These are phyloP conservation scores for Gadopsis bispinosus DNA, from an alignment of 2,797 vertebrate species.

Conservation along the genomic window DNA sequence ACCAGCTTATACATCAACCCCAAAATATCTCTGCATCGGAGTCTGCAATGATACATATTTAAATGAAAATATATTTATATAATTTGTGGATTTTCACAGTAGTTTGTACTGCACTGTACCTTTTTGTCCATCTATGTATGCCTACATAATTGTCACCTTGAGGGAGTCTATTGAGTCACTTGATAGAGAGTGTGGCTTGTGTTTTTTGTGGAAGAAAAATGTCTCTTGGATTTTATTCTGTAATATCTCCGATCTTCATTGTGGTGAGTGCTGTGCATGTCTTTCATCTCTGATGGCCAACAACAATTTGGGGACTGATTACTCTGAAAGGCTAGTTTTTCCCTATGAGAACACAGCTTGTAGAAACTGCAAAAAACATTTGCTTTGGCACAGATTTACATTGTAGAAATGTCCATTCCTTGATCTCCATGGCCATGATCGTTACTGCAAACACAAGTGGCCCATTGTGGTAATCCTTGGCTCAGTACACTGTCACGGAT, in stretches of 20 bases:
- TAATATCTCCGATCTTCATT: constrained; percentile 76
- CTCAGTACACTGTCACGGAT: constrained; percentile 80
- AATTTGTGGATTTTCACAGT: constrained; percentile 87
- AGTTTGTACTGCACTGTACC: constrained; percentile 86
- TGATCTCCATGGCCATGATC: constrained; percentile 81
- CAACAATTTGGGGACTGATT: constrained; percentile 80
- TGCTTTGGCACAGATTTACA: constrained; percentile 90
- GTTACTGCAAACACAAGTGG: constrained; percentile 84
- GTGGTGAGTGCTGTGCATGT: constrained; percentile 79
- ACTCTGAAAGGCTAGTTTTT: constrained; percentile 85
- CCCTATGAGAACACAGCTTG: constrained; percentile 85
- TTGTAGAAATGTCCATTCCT: constrained; percentile 84
- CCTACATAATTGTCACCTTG: constrained; percentile 82
- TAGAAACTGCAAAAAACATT: constrained; percentile 89
- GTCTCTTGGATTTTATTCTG: constrained; percentile 81
- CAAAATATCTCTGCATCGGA: constrained; percentile 85
- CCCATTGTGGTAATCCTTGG: constrained; percentile 84
- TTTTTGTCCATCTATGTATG: constrained; percentile 83
- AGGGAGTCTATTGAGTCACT: constrained; percentile 82
- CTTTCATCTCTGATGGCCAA: constrained; percentile 81
- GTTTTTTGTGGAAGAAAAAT: constrained; percentile 78
- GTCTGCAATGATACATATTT: constrained; percentile 87
- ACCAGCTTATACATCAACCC: constrained; percentile 82
- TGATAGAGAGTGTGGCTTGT: constrained; percentile 78
- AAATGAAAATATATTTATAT: constrained; percentile 89